Conservation (phyloP, 2,113 vertebrate genomes). For the Cebus imitator region DNA sequence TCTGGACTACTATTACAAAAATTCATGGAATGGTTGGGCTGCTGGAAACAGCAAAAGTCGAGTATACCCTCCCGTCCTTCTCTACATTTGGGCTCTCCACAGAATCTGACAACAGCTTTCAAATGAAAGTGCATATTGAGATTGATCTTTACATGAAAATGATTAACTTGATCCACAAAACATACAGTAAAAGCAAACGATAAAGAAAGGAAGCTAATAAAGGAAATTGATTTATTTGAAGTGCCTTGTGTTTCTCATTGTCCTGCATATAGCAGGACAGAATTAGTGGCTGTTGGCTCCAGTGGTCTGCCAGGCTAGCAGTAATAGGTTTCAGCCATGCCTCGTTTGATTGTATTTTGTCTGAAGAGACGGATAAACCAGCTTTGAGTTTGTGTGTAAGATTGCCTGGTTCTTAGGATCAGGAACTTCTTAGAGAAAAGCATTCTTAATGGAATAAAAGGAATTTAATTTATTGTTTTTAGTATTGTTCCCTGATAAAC, state of each 20-base stretch:
- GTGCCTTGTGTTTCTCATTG: conserved; percentile 79
- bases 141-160: conserved; percentile 81
- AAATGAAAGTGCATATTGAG: conserved; percentile 77
- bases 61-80: not conserved
- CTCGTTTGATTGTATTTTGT: conserved; percentile 81
- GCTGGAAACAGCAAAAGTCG: not conserved
- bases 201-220: conserved; percentile 83
- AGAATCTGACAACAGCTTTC: conserved; percentile 57
- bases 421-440: conserved; percentile 49
- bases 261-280: conserved; percentile 66
- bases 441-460: conserved; percentile 64
- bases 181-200: conserved; percentile 69
- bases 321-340: conserved; percentile 78
- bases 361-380: conserved; percentile 61
- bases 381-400: conserved; percentile 64
- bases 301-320: conserved; percentile 79
- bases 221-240: conserved; percentile 85
- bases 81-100: not conserved
- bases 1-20: not conserved
- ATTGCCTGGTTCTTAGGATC: conserved; percentile 61
- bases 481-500: conserved; percentile 34
- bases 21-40: not conserved
- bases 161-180: conserved; percentile 71
- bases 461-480: conserved; percentile 50
- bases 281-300: conserved; percentile 82